These are phyloP conservation scores for Thamnophis sirtalis DNA, from an alignment of 2,113 vertebrate species.

Conservation along the genomic window DNA sequence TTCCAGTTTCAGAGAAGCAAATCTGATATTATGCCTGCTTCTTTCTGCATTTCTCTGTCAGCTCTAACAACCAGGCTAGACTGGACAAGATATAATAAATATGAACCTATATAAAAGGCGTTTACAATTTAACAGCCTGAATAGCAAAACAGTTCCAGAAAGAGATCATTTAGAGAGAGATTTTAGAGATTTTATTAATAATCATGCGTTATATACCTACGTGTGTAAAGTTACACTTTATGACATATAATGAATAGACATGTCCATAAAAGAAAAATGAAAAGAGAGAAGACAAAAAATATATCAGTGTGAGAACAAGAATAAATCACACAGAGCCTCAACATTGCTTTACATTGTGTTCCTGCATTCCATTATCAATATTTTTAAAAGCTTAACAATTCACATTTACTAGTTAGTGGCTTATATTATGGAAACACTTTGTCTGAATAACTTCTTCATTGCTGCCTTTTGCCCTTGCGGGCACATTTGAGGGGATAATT, in stretches of 20 bases:
- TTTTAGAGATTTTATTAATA: no score
- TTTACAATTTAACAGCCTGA: neutral
- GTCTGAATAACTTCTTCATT: neutral
- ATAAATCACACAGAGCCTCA: neutral
- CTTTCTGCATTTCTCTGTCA: neutral
- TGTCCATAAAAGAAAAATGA: neutral
- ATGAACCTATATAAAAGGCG: neutral
- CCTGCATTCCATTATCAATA: neutral
- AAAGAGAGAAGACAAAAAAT: neutral
- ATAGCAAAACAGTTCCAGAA: neutral
- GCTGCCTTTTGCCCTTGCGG: neutral
- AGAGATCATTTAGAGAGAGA: no score
- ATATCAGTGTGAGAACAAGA: neutral
- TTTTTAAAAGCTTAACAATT: conserved; percentile 15
- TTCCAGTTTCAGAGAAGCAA: neutral
- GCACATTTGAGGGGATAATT: neutral
- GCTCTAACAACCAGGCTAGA: fast-evolving
- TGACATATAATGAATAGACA: neutral
- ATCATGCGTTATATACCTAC: neutral
- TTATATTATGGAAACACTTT: neutral
- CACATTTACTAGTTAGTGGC: neutral
- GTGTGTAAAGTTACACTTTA: neutral
- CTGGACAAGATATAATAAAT: neutral
- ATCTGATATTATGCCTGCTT: neutral
- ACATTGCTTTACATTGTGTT: neutral